phyloP scores from a whole-genome alignment of 2,888 invertebrate genomes.

The Melieria omissa region DNA sequence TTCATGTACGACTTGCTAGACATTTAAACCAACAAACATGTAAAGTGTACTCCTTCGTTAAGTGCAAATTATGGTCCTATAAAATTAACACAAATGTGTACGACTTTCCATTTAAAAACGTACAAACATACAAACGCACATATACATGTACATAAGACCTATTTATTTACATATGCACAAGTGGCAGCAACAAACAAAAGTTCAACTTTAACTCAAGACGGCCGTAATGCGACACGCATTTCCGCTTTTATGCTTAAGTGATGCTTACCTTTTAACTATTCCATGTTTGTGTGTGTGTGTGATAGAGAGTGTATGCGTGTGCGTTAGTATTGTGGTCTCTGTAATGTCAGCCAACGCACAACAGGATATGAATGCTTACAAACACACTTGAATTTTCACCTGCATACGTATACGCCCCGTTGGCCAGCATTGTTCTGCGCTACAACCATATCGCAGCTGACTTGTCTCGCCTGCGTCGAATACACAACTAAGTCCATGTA shows the following conservation, averaged over 20 bases:
- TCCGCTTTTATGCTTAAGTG: background rate
- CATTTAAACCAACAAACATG: too few species aligned
- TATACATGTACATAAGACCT: background rate
- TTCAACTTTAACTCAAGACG: too few species aligned
- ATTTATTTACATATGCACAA: background rate
- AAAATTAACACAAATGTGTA: background rate
- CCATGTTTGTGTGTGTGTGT: constrained; percentile 22
- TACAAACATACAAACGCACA: background rate
- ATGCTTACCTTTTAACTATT: constrained; percentile 8
- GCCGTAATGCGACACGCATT: too few species aligned
- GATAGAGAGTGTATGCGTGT: constrained; percentile 10
- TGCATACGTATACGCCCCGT: background rate
- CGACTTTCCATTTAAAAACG: background rate
- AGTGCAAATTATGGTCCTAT: background rate
- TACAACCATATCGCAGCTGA: too few species aligned
- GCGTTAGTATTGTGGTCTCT: background rate
- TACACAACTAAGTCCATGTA: too few species aligned
- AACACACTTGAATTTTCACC: background rate
- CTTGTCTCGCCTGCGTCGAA: too few species aligned
- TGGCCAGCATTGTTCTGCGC: too few species aligned
- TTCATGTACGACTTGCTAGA: too few species aligned
- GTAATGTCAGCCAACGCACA: background rate
- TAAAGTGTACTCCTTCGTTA: too few species aligned
- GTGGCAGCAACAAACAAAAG: background rate
- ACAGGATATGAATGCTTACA: background rate